Percentiles rank a stretch among this genome's conserved stretches.
Evolutionary conservation across 2,113 vertebrate genomes (phyloP).

Genomic region (Calidris pygmaea): DNA sequence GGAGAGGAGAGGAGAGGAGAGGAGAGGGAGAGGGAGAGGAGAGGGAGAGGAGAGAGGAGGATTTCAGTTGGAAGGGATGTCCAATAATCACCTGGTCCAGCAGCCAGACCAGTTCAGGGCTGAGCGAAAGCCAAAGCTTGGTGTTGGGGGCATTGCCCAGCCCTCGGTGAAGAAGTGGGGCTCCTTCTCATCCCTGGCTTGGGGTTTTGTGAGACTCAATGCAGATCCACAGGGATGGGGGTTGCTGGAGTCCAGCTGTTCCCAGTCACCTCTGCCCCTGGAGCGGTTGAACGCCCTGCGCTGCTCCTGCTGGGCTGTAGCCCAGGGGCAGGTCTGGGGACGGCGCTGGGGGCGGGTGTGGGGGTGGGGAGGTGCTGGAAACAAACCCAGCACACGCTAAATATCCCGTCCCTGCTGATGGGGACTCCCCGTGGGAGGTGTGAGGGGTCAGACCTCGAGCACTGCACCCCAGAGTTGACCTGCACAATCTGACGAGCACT

Average conservation of each 20-base stretch:
- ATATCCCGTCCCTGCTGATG: fast-evolving
- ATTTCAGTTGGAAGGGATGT: background rate
- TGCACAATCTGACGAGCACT: background rate
- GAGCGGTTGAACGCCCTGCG: fast-evolving
- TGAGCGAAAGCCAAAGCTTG: background rate
- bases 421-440: background rate
- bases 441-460: background rate
- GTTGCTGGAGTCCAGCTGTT: background rate
- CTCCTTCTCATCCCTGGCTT: background rate
- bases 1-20: too few relatives aligned
- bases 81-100: background rate
- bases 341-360: fast-evolving
- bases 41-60: too few relatives aligned
- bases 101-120: background rate
- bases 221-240: background rate
- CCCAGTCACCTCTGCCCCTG: background rate
- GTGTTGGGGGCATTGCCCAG: background rate
- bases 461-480: background rate
- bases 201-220: background rate
- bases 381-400: fast-evolving
- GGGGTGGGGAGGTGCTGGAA: background rate
- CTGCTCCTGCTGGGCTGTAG: background rate
- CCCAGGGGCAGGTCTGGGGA: background rate
- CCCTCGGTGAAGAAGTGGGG: fast-evolving
- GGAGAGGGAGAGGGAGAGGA: too few relatives aligned